A percentile compares a stretch with the other conserved stretches of the same genome.
Evolutionary conservation across 2,797 vertebrate genomes (phyloP).

Genomic region (Sebastes goodei): DNA sequence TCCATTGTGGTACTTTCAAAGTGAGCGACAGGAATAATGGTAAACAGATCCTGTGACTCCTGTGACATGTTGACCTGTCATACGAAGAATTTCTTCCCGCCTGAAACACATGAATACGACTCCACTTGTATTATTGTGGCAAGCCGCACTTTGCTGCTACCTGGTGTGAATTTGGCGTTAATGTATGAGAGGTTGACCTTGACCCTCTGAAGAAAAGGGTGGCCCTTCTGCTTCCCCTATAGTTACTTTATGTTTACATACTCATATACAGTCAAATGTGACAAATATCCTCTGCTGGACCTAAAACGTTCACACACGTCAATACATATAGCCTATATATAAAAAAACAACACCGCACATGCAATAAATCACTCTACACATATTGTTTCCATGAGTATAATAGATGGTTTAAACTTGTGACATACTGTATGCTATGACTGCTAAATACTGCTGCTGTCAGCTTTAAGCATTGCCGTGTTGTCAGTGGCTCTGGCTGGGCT

Average conservation of each 20-base stretch:
- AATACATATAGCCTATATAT: not conserved
- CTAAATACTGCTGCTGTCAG: conserved; percentile 44
- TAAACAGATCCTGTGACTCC: not conserved
- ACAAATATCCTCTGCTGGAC: not conserved
- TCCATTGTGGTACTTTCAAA: too few species aligned
- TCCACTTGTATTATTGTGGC: too few species aligned
- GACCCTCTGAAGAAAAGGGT: not conserved
- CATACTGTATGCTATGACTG: not conserved
- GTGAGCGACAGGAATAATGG: too few species aligned
- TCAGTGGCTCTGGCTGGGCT: conserved; percentile 56
- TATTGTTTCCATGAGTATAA: conserved; percentile 19
- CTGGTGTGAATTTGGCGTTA: not conserved
- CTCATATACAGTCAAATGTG: not conserved
- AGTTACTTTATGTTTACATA: not conserved
- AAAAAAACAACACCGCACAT: not conserved
- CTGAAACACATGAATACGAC: too few species aligned
- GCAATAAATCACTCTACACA: not conserved
- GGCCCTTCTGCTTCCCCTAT: not conserved
- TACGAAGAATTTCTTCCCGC: too few species aligned
- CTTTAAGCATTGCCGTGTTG: conserved; percentile 50
- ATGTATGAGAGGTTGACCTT: not conserved
- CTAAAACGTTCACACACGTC: not conserved
- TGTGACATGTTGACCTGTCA: not conserved
- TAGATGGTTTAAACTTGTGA: not conserved
- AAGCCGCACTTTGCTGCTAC: too few species aligned